phyloP scores from a whole-genome alignment of 2,888 invertebrate species.

The Acanthococcus lagerstroemiae region DNA sequence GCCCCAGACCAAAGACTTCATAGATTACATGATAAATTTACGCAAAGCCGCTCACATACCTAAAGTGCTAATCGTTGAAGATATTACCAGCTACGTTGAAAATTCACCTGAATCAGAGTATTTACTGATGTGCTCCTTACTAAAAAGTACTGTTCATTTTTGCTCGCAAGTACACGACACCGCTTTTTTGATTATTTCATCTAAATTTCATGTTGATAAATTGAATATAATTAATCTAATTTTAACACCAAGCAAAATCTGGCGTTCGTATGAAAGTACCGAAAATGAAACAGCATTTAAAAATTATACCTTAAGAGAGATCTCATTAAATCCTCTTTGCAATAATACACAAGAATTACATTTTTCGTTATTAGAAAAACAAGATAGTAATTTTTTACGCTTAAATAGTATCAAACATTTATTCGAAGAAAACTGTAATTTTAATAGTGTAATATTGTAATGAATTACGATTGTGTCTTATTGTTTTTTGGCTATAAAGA shows the following conservation, averaged over 20 bases:
- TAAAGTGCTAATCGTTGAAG: conserved; percentile 14
- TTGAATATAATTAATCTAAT: conserved; percentile 16
- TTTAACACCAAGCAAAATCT: conserved; percentile 16
- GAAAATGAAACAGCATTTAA: not conserved
- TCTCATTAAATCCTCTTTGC: conserved; percentile 8
- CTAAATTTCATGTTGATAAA: conserved; percentile 2
- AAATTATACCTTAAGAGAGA: conserved; percentile 1
- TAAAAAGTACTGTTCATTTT: conserved; percentile 4
- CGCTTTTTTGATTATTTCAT: conserved; percentile 10
- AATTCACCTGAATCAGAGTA: not conserved
- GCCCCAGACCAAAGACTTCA: not conserved
- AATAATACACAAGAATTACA: not conserved
- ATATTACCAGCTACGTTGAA: conserved; percentile 7
- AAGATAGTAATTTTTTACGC: not conserved
- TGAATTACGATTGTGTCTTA: not conserved
- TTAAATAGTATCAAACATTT: conserved; percentile 16
- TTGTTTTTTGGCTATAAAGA: too few species aligned
- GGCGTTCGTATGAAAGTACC: not conserved
- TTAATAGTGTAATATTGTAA: conserved; percentile 19
- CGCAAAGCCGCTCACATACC: conserved; percentile 4
- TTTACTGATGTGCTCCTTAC: conserved; percentile 5
- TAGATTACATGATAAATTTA: conserved; percentile 3
- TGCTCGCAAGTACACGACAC: conserved; percentile 3
- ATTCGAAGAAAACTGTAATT: conserved; percentile 13
- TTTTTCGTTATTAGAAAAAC: not conserved